Evolutionary conservation across 2,888 invertebrate species (phyloP).

Genomic region (Agrotis segetum): DNA sequence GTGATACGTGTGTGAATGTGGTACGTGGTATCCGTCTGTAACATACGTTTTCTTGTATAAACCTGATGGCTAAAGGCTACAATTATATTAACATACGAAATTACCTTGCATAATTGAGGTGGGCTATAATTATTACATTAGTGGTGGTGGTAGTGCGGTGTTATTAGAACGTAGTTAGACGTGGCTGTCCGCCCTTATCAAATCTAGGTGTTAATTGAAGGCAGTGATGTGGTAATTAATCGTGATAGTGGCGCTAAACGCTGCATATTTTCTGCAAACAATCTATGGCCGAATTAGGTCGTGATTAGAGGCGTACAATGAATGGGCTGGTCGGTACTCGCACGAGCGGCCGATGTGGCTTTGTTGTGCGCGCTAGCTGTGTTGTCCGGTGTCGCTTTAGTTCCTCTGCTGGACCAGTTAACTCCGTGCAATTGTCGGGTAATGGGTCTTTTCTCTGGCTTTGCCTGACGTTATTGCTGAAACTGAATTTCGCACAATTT

Average conservation of each 20-base stretch:
- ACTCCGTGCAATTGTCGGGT: constrained; percentile 23
- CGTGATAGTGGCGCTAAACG: background rate
- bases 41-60: constrained; percentile 17
- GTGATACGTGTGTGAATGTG: constrained; percentile 32
- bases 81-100: constrained; percentile 45
- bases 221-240: constrained; percentile 37
- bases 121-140: constrained; percentile 37
- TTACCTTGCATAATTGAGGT: constrained; percentile 27
- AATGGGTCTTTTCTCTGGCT: background rate
- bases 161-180: constrained; percentile 27
- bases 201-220: constrained; percentile 33
- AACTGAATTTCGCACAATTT: background rate
- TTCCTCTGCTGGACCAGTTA: constrained; percentile 6
- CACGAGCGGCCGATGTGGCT: constrained; percentile 16
- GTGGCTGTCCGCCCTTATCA: constrained; percentile 29
- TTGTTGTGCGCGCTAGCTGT: constrained; percentile 16
- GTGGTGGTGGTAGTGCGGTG: constrained; percentile 8
- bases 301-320: constrained; percentile 43
- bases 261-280: constrained; percentile 31
- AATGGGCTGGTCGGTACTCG: constrained; percentile 25
- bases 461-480: background rate
- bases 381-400: constrained; percentile 3
- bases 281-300: constrained; percentile 41
- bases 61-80: constrained; percentile 16
- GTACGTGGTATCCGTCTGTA: constrained; percentile 6